Evolutionary conservation across 2,113 vertebrate genomes (phyloP), one percentile per base, ranked within the genome.

Genomic region (Dipodomys spectabilis): DNA sequence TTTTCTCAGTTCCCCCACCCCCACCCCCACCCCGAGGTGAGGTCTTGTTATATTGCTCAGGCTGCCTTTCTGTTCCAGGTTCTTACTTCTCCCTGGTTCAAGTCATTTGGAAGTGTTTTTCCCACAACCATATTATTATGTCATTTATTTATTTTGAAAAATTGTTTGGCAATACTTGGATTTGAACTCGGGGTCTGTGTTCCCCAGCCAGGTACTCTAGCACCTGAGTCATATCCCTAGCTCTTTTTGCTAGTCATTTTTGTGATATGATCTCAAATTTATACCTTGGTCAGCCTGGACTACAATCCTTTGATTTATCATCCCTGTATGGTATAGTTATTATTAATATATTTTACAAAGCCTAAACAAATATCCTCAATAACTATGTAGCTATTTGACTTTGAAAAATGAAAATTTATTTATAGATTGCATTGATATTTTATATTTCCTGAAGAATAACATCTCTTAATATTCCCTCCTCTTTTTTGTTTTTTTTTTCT

Each of bases 331-430:
- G 11, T 92, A n/a, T 86, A 87, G 10, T 73, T 95, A 62, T 94
- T 91, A 86, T 10, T 67, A 44, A 27, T 82, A 1, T 73, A 79
- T 92, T 94, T 96, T 45, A 92, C 92, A 96, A 93, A 82, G 32
- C 72, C 20, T 94, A n/a, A 60, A 91, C 60, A 71, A 83, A 3
- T 30, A 62, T 91, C 86, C 93, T 94, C 53, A 87, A 32, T 79
- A 95, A 85, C 2, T 15, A 57, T 16, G 53, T 78, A 27, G 91
- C 71, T 13, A 13, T 4, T 77, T 94, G 81, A 88, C 45, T 85
- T 10, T 86, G 35, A 23, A 7, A 27, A 20, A 30, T 45, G 19
- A 12, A 67, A 44, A 27, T 68, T 68, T 68, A 27, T 94, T 83
- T 28, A 0, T 53, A 69, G 62, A 19, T 62, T 74, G 15, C 73